A percentile compares a stretch with the other conserved stretches of the same genome.
phyloP scores from a whole-genome alignment of 1,140 invertebrate genomes.

The Drosophila funebris region DNA sequence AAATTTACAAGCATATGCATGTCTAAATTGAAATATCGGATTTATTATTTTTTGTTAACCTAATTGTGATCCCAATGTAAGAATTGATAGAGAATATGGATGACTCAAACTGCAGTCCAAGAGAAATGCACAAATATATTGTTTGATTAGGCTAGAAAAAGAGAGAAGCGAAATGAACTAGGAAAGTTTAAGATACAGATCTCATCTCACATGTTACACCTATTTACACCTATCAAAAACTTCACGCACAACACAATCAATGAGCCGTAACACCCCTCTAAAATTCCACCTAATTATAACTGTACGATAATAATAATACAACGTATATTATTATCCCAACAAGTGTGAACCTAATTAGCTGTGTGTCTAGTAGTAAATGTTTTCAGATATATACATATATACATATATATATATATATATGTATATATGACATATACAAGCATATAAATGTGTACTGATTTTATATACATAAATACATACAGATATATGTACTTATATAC shows the following conservation, averaged over 20 bases:
- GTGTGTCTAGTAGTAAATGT: conserved; percentile 55
- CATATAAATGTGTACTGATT: conserved; percentile 74
- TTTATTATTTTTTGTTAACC: conserved; percentile 58
- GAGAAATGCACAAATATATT: conserved; percentile 24
- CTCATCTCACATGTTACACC: conserved; percentile 34
- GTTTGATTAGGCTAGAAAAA: conserved; percentile 23
- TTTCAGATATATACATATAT: conserved; percentile 34
- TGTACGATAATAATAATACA: conserved; percentile 28
- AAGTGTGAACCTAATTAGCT: conserved; percentile 30
- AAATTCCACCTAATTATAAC: conserved; percentile 43
- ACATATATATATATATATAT: conserved; percentile 24
- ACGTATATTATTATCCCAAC: conserved; percentile 28
- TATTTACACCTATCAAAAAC: conserved; percentile 38
- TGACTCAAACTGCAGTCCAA: conserved; percentile 12
- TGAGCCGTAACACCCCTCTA: conserved; percentile 6
- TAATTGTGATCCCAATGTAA: conserved; percentile 61
- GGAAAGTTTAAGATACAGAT: conserved; percentile 5
- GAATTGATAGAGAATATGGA: conserved; percentile 10
- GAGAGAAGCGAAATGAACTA: not conserved
- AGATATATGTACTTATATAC: conserved; percentile 42
- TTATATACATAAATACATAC: conserved; percentile 63
- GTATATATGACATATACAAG: conserved; percentile 57
- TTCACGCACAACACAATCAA: conserved; percentile 69
- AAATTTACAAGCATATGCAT: not conserved
- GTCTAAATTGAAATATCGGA: conserved; percentile 2